Conservation (phyloP, 2,888 invertebrate genomes). For the Operophtera brumata region DNA sequence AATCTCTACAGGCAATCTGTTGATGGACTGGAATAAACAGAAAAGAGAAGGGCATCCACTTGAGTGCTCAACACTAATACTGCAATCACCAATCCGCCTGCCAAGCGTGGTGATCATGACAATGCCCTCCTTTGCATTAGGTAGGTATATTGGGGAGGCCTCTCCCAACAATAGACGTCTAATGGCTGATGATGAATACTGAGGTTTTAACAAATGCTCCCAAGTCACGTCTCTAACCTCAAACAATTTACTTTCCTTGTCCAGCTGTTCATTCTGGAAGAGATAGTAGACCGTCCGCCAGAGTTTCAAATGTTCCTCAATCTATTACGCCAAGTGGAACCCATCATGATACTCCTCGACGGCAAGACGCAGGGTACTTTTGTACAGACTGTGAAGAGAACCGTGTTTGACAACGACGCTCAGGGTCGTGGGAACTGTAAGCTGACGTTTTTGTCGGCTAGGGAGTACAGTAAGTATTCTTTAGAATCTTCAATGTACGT, state of each 20-base stretch:
- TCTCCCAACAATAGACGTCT: too few species aligned
- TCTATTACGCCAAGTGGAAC: slow-evolving; percentile 82
- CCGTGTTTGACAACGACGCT: slow-evolving; percentile 57
- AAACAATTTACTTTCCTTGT: not conserved
- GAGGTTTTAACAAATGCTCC: too few species aligned
- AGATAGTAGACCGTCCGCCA: slow-evolving; percentile 83
- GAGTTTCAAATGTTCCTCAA: slow-evolving; percentile 81
- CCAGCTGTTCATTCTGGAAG: slow-evolving; percentile 84
- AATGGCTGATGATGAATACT: too few species aligned
- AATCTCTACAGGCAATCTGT: too few species aligned
- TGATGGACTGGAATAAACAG: too few species aligned
- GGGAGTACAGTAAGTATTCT: slow-evolving; percentile 78
- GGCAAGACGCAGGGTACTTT: slow-evolving; percentile 78
- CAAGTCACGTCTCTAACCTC: too few species aligned
- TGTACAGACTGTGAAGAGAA: slow-evolving; percentile 64
- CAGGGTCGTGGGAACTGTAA: slow-evolving; percentile 65
- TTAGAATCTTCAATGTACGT: not conserved
- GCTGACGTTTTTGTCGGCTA: slow-evolving; percentile 78
- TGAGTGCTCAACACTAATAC: too few species aligned
- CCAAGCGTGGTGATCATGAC: too few species aligned
- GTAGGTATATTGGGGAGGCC: too few species aligned
- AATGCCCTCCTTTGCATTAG: too few species aligned
- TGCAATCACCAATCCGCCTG: too few species aligned
- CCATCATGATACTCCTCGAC: slow-evolving; percentile 77
- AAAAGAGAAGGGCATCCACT: too few species aligned